Evolutionary conservation across 2,113 vertebrate species (phyloP), one percentile per base, ranked within the genome.

Genomic region (Casuarius casuarius): DNA sequence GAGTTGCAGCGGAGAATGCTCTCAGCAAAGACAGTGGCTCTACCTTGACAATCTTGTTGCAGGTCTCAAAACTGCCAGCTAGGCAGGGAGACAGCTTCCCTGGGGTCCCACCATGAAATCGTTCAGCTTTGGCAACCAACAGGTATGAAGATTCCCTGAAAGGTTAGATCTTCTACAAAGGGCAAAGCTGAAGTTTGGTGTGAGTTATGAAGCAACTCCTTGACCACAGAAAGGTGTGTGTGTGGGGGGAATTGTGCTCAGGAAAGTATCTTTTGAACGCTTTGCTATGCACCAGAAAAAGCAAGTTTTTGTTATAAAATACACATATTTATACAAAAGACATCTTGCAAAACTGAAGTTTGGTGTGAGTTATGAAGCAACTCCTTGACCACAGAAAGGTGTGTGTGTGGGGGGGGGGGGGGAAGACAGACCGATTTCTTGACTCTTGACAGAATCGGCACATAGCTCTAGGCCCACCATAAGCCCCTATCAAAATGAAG

Each of bases 401-500:
- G 38, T 38, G 38, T 38, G 38, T 38, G 65, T 25, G 13, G 56
- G 48, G 16, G n/a, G 66, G 21, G 31, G 87, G 78, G 40, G 28
- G 89, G 83, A 88, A 73, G 31, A 46, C 5, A 38, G 17, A 68
- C 38, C n/a, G 11, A 84, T 70, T 92, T 86, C n/a, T 65, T 76
- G n/a, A 42, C 42, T 88, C 19, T 17, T 89, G 38, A 48, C 42
- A 90, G 42, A 72, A 59, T 83, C 4, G 73, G 65, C 5, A 76
- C 10, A 22, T 10, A 88, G 42, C 38, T 84, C 26, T 4, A 85
- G 21, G 48, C 18, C 28, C 51, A 86, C 33, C 4, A 83, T 29
- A 79, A 92, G 29, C 15, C 68, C 66, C 80, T 84, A 23, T 58
- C 38, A 16, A 20, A 7, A 1, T 0, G 0, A 0, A n/a, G 77